phyloP scores from a whole-genome alignment of 2,888 invertebrate species.

The Trissolcus brochymenae region DNA sequence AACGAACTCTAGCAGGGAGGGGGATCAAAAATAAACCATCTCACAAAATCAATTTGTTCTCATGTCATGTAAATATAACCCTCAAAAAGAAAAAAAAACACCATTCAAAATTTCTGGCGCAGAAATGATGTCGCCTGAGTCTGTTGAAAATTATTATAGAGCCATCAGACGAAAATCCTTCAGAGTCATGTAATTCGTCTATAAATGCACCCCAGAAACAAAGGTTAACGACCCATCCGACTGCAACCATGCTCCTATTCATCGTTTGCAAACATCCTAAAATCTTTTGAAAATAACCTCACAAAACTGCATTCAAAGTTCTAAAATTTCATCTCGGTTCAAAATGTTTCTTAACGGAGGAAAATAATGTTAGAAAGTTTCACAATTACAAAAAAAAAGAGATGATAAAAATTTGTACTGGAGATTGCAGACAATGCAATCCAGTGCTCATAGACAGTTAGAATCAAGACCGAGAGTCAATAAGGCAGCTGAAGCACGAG shows the following conservation, averaged over 20 bases:
- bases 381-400: neutral
- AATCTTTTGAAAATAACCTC: neutral
- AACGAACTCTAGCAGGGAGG: too few species aligned
- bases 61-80: constrained; percentile 7
- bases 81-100: too few species aligned
- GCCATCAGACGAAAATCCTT: too few species aligned
- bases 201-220: too few species aligned
- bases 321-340: neutral
- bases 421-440: neutral
- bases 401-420: neutral
- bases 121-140: too few species aligned
- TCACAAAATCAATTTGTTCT: constrained; percentile 12
- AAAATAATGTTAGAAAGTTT: neutral
- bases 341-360: neutral
- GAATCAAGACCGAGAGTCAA: neutral
- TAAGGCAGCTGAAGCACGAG: neutral
- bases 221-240: too few species aligned
- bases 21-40: too few species aligned
- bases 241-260: too few species aligned
- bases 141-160: too few species aligned
- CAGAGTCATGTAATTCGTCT: too few species aligned
- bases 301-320: too few species aligned
- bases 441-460: neutral
- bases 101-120: too few species aligned
- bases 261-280: neutral